A percentile compares a stretch with the other conserved stretches of the same genome.
Conservation (phyloP, 2,888 invertebrate genomes). For the Cryptocephalus moraei region DNA sequence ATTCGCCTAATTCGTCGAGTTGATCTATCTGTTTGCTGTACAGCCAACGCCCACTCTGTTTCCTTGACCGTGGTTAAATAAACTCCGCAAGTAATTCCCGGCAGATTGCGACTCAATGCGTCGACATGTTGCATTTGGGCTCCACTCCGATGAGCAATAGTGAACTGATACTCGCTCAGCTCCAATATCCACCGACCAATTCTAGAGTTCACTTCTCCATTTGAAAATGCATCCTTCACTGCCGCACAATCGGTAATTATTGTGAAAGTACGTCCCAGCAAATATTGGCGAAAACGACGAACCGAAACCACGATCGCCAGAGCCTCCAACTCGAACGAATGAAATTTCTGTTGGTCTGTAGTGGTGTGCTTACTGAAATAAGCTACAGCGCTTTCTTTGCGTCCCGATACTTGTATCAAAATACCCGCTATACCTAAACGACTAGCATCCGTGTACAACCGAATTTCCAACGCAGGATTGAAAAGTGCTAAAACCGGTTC, state of each 20-base stretch:
- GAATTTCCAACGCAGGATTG: slow-evolving; percentile 14
- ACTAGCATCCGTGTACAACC: slow-evolving; percentile 22
- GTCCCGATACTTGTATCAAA: slow-evolving; percentile 16
- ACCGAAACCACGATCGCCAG: slow-evolving; percentile 26
- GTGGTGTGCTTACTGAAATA: slow-evolving; percentile 27
- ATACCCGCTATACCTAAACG: slow-evolving; percentile 19
- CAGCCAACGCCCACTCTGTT: not conserved
- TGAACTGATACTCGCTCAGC: slow-evolving; percentile 10
- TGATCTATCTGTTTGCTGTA: not conserved
- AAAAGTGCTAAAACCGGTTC: slow-evolving; percentile 14
- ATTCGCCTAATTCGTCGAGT: not conserved
- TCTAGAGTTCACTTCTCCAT: slow-evolving; percentile 23
- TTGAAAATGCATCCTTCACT: slow-evolving; percentile 17
- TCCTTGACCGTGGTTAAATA: not conserved
- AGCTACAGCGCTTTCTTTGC: slow-evolving; percentile 17
- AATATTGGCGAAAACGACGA: slow-evolving; percentile 25
- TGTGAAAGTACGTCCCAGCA: slow-evolving; percentile 22
- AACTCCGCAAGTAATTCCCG: not conserved
- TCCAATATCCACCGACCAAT: slow-evolving; percentile 20
- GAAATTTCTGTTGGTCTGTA: slow-evolving; percentile 23
- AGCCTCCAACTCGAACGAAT: slow-evolving; percentile 29
- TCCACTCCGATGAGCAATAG: slow-evolving; percentile 10
- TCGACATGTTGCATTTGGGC: slow-evolving; percentile 12
- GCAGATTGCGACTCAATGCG: slow-evolving; percentile 13
- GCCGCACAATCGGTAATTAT: slow-evolving; percentile 27